Conservation (phyloP, 2,113 vertebrate genomes). For the Dunckerocampus dactyliophorus region DNA sequence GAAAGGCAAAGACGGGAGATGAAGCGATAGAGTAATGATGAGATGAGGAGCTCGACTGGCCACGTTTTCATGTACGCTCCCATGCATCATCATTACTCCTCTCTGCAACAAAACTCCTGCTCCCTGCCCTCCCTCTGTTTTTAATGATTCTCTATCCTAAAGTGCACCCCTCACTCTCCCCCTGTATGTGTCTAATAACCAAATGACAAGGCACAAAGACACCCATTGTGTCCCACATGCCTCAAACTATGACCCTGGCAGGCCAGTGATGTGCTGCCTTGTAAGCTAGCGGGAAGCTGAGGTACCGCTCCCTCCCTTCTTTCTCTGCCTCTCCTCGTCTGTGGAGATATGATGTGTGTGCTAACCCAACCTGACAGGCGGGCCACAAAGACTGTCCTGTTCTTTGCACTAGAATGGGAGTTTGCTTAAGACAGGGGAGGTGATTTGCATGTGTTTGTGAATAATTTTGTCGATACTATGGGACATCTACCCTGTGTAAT, state of each 20-base stretch:
- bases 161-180: constrained; percentile 1
- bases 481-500: constrained; percentile 11
- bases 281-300: constrained; percentile 57
- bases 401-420: constrained; percentile 34
- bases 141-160: constrained; percentile 57
- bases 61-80: constrained; percentile 29
- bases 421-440: constrained; percentile 38
- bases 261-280: constrained; percentile 65
- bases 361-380: constrained; percentile 78
- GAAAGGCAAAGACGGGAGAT: constrained; percentile 16
- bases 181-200: constrained; percentile 58
- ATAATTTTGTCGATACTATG: constrained; percentile 23
- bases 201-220: constrained; percentile 76
- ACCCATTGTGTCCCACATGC: constrained; percentile 72
- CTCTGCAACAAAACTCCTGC: constrained; percentile 7
- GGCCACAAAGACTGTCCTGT: constrained; percentile 72
- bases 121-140: constrained; percentile 23
- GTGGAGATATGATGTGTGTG: constrained; percentile 63
- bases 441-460: constrained; percentile 53
- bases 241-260: constrained; percentile 66
- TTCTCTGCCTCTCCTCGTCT: constrained; percentile 36
- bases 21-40: constrained; percentile 18
- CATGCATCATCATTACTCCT: constrained; percentile 47
- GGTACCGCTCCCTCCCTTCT: constrained; percentile 1
- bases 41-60: constrained; percentile 15